phyloP scores from a whole-genome alignment of 2,113 vertebrate species.

The Hydrochoerus hydrochaeris region DNA sequence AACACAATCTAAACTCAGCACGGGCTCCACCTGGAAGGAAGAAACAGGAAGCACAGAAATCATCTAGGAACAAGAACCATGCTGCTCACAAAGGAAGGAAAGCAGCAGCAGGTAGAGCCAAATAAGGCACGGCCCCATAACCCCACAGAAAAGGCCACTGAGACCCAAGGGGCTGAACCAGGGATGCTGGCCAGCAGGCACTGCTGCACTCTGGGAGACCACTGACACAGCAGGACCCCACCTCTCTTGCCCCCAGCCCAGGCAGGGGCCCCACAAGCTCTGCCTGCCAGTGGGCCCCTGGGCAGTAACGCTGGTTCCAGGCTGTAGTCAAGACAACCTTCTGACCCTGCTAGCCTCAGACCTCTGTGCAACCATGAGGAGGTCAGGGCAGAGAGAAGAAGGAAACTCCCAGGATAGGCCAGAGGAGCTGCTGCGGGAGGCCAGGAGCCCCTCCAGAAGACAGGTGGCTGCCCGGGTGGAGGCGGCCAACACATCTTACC shows the following conservation, averaged over 20 bases:
- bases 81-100: neutral
- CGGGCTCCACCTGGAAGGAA: neutral
- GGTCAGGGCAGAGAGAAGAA: neutral
- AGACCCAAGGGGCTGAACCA: neutral
- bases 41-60: neutral
- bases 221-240: neutral
- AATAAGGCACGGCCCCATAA: neutral
- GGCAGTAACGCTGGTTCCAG: neutral
- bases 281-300: neutral
- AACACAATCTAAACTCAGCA: neutral
- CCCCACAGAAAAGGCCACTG: neutral
- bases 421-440: neutral
- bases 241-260: neutral
- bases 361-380: neutral
- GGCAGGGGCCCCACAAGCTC: neutral
- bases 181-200: neutral
- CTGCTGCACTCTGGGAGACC: rapidly evolving
- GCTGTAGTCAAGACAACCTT: neutral
- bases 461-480: neutral
- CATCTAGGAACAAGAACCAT: neutral
- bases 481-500: neutral
- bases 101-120: neutral
- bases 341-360: neutral
- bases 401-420: neutral
- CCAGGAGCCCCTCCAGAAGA: neutral